Percentiles rank a stretch among this genome's conserved stretches.
Evolutionary conservation across 1,140 invertebrate species (phyloP).

Genomic region (Atta cephalotes): DNA sequence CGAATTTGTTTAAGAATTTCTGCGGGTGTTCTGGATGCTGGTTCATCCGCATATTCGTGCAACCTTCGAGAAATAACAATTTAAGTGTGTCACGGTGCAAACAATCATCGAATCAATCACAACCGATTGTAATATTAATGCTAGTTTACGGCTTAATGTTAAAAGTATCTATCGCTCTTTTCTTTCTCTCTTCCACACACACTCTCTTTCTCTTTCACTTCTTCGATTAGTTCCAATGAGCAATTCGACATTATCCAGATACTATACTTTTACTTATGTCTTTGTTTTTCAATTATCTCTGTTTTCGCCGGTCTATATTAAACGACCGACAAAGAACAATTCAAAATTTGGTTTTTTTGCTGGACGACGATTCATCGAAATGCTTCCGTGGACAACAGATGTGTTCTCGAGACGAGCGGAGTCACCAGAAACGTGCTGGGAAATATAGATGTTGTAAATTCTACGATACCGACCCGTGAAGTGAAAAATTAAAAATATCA

Average conservation of each 20-base stretch:
- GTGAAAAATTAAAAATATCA: neutral
- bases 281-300: conserved; percentile 31
- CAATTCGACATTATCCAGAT: conserved; percentile 80
- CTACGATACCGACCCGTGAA: too few species aligned
- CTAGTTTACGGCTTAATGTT: conserved; percentile 80
- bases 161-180: conserved; percentile 67
- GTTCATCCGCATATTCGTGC: conserved; percentile 33
- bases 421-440: conserved; percentile 47
- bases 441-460: neutral
- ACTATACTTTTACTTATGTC: conserved; percentile 21
- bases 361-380: conserved; percentile 77
- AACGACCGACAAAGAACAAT: conserved; percentile 34
- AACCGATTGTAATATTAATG: conserved; percentile 82
- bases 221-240: conserved; percentile 80
- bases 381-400: conserved; percentile 81
- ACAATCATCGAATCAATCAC: conserved; percentile 86
- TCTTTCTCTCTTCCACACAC: conserved; percentile 59
- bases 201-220: conserved; percentile 66
- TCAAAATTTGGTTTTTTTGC: conserved; percentile 27
- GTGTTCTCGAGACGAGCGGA: conserved; percentile 72
- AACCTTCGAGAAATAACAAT: conserved; percentile 72
- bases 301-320: neutral
- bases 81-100: conserved; percentile 86
- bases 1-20: neutral
- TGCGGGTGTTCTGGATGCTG: neutral